Base-by-base conservation (phyloP, 2,113 vertebrate species). In the Elgaria multicarinata region DNA sequence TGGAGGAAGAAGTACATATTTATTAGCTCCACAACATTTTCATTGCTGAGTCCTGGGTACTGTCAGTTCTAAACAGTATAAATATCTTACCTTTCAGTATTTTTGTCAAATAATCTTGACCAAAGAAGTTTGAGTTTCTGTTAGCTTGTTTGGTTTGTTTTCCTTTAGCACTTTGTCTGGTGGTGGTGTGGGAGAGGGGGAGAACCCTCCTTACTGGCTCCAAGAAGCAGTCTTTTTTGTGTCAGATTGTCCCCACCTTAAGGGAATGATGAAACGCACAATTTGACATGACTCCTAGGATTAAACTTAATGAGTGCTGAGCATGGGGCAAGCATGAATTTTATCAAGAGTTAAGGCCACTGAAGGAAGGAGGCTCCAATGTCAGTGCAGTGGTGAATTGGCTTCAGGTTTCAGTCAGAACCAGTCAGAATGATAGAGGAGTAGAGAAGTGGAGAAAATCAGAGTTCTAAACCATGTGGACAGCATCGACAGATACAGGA, bases 391-490 rank as follows among this genome's bases (percentile, higher is more conserved):
- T 8, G 8, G 46, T 50, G 46, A 50, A 50, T 50, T 8, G 4
- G 8, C 46, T 50, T 8, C 46, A 8, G 46, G 46, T 3, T 50
- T 50, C 46, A 50, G 46, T 50, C 46, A 50, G 46, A 50, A 50
- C 46, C 46, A 50, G 46, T 50, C 46, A 50, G 46, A 50, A 50
- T 8, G 3, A 8, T 50, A 50, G 8, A 50, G 46, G 8, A 50
- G 46, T n/a, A n/a, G n/a, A n/a, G 93, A 94, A 90, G 92, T 53
- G 50, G 50, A 53, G 50, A 53, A 53, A 5, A 53, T 53, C 50
- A 5, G 50, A 53, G 50, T 53, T 53, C 50, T 53, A 53, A 53
- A 53, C 10, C 9, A 10, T 53, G 50, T 53, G 50, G 50, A 53
- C 5, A 53, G 50, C 50, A 53, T 53, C 50, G 6, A 53, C 50